These are phyloP conservation scores for Ophion obscuratus DNA, from an alignment of 2,888 invertebrate genomes.

Conservation along the genomic window DNA sequence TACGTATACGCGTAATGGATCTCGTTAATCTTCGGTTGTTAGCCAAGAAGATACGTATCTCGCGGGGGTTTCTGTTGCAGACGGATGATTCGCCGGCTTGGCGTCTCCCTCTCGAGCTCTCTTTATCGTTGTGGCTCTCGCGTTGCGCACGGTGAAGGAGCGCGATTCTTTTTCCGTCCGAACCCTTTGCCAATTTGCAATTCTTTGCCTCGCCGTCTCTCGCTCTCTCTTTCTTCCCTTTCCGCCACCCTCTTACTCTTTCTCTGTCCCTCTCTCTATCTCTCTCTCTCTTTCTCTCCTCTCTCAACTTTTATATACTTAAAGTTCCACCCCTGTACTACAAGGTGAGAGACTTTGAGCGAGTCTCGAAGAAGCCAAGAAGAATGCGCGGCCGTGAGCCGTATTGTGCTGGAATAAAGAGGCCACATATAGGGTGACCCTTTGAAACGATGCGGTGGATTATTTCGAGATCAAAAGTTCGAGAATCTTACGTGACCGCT, in stretches of 20 bases:
- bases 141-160: slow-evolving; percentile 62
- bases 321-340: slow-evolving; percentile 52
- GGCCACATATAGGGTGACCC: background rate
- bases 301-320: slow-evolving; percentile 21
- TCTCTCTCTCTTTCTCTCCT: background rate
- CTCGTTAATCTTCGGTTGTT: slow-evolving; percentile 82
- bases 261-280: background rate
- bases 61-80: slow-evolving; percentile 79
- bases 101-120: slow-evolving; percentile 59
- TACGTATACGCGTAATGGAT: slow-evolving; percentile 76
- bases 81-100: slow-evolving; percentile 80
- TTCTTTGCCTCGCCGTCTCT: background rate
- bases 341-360: slow-evolving; percentile 30
- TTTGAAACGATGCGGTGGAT: background rate
- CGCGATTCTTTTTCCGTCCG: slow-evolving; percentile 55
- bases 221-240: background rate
- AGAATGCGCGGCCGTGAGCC: slow-evolving; percentile 46
- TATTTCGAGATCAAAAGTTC: background rate
- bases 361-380: slow-evolving; percentile 33
- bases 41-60: slow-evolving; percentile 81
- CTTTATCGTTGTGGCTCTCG: slow-evolving; percentile 4
- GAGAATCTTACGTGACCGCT: background rate
- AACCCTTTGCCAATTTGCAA: slow-evolving; percentile 50
- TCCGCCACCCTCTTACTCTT: background rate
- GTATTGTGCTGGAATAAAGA: slow-evolving; percentile 41